Percentiles rank a stretch among this genome's conserved stretches.
phyloP scores from a whole-genome alignment of 2,888 invertebrate species.

The Acronicta leporina region DNA sequence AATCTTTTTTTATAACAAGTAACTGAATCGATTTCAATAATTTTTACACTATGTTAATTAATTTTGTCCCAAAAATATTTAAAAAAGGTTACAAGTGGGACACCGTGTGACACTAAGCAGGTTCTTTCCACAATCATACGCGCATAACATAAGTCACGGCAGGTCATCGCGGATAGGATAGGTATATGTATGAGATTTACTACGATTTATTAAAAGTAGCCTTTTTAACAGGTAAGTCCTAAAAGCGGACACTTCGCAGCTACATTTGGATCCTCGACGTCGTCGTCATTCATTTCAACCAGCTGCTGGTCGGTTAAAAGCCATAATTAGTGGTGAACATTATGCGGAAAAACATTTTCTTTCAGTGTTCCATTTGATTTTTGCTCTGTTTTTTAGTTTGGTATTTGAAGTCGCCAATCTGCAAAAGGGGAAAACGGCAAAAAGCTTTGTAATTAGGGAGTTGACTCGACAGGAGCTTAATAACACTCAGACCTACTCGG shows the following conservation, averaged over 20 bases:
- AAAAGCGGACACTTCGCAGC: conserved; percentile 30
- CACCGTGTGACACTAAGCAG: too few relatives aligned
- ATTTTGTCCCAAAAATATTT: too few relatives aligned
- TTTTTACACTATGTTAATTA: too few relatives aligned
- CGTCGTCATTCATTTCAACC: conserved; percentile 41
- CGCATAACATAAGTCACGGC: too few relatives aligned
- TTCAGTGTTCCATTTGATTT: conserved; percentile 51
- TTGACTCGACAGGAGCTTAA: conserved; percentile 67
- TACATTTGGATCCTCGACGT: conserved; percentile 42
- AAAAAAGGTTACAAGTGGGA: too few relatives aligned
- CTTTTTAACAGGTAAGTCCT: conserved; percentile 5
- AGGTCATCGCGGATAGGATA: too few relatives aligned
- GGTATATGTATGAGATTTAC: too few relatives aligned
- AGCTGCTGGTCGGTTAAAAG: conserved; percentile 36
- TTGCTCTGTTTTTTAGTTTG: conserved; percentile 51
- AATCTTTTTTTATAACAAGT: too few relatives aligned
- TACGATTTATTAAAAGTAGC: too few relatives aligned
- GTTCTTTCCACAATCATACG: too few relatives aligned
- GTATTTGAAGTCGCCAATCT: conserved; percentile 63
- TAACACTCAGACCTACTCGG: conserved; percentile 62
- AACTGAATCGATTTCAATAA: too few relatives aligned
- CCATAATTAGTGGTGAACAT: conserved; percentile 44
- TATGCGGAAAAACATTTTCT: conserved; percentile 47
- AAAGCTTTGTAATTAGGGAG: conserved; percentile 69
- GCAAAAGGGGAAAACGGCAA: conserved; percentile 59